A percentile compares a stretch with the other conserved stretches of the same genome.
These are phyloP conservation scores for Drosophila aldrichi DNA, from an alignment of 2,888 invertebrate genomes.

Conservation along the genomic window DNA sequence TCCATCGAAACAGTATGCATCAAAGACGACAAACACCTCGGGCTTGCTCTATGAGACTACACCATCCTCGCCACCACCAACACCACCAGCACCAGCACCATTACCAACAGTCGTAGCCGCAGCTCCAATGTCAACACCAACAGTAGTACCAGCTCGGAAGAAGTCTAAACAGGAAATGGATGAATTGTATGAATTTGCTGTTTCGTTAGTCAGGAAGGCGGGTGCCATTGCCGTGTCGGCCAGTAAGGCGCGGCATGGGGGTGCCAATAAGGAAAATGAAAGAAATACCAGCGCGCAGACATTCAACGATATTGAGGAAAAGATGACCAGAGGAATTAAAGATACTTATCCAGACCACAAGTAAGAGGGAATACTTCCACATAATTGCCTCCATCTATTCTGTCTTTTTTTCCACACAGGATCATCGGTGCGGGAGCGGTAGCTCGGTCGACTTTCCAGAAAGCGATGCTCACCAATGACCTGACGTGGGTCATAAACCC, in stretches of 20 bases:
- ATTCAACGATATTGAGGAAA: constrained; percentile 50
- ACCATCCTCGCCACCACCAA: not conserved
- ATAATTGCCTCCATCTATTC: not conserved
- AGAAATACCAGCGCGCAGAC: constrained; percentile 26
- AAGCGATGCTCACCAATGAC: constrained; percentile 43
- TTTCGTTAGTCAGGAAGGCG: constrained; percentile 31
- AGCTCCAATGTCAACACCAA: not conserved
- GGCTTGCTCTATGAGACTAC: constrained; percentile 29
- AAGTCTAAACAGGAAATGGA: constrained; percentile 10
- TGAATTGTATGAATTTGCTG: constrained; percentile 40
- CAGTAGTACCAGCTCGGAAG: not conserved
- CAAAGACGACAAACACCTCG: constrained; percentile 58
- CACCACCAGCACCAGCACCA: not conserved
- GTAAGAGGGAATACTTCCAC: constrained; percentile 28
- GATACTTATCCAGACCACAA: constrained; percentile 53
- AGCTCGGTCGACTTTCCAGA: not conserved
- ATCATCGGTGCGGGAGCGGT: constrained; percentile 54
- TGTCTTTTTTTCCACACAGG: constrained; percentile 21
- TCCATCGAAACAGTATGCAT: constrained; percentile 53
- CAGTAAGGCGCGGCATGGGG: constrained; percentile 21
- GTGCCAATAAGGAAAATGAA: constrained; percentile 22
- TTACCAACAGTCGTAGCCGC: not conserved
- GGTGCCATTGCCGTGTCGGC: constrained; percentile 39
- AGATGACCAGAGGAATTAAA: constrained; percentile 41
- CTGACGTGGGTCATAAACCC: constrained; percentile 69